Base-by-base conservation (phyloP, 1,140 invertebrate genomes). In the Nasonia giraulti region DNA sequence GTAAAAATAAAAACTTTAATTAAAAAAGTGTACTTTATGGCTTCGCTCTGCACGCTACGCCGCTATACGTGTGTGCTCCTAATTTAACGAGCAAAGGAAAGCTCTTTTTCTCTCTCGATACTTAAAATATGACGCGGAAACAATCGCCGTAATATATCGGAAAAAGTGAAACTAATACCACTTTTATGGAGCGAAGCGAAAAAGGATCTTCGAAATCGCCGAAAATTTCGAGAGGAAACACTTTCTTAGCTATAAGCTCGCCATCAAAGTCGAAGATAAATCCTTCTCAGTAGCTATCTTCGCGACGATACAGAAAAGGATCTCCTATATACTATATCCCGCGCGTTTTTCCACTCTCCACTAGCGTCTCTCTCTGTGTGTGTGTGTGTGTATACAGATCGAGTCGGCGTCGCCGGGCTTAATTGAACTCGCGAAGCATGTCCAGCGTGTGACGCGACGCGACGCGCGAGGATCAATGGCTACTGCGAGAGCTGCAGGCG, bases 401-500 rank as follows among this genome's bases (percentile, higher is more conserved):
- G 55, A 71, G 23, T 71, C 68, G 14, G 27, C 68, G 68, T 20
- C 17, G 55, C 20, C 20, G 55, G 5, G 80, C 68, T 82, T 82
- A 82, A 82, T 82, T 74, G 73, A 82, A 82, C 40, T 68, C 80
- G 80, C 80, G 73, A 73, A 66, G 68, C 73, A 82, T 82, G 55
- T 62, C 55, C 55, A 62, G 20, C 55, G 17, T 62, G 20, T 62
- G 55, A 20, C 55, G 17, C 55, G 55, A 62, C 55, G 14, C 55
- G 55, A 62, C 17, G 55, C 55, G 17, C 55, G 55, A 62, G 55
- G 55, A 62, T 62, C 55, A 62, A 62, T 62, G 55, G 55, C 55
- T 62, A n/a, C 55, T 62, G 14, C 55, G 11, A 11, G 11, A 0
- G 55, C 55, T 2, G 55, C 2, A 27, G 71, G 37, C 69, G 80